Conservation (phyloP, 2,797 vertebrate genomes). For the Craterocephalus amniculus region DNA sequence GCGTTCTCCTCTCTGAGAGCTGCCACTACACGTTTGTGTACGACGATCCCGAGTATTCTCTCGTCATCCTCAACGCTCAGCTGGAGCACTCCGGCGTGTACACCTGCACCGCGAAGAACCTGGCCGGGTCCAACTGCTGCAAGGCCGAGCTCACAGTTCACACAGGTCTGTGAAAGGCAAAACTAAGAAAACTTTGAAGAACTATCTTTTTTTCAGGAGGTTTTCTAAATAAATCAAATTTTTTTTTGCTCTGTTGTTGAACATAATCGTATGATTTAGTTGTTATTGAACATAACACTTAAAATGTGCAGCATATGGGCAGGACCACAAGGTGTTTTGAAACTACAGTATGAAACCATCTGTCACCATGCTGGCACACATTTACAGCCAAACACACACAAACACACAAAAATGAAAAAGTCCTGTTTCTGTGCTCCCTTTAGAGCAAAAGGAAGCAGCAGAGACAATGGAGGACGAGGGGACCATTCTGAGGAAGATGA, state of each 20-base stretch:
- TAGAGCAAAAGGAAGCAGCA: conserved; percentile 76
- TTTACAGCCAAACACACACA: conserved; percentile 19
- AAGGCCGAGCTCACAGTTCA: conserved; percentile 92
- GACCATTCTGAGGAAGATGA: conserved; percentile 84
- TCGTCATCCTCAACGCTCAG: conserved; percentile 88
- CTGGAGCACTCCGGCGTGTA: conserved; percentile 89
- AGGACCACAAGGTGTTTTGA: conserved; percentile 51
- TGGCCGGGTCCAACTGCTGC: conserved; percentile 91
- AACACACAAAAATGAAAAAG: neutral
- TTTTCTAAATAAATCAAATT: neutral
- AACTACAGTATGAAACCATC: conserved; percentile 64
- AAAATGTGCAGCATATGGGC: conserved; percentile 54
- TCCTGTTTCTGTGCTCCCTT: conserved; percentile 18
- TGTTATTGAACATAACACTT: conserved; percentile 31
- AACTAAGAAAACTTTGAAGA: neutral
- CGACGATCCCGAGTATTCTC: conserved; percentile 91
- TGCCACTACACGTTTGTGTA: conserved; percentile 93
- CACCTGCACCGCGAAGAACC: conserved; percentile 91
- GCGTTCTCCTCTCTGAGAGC: conserved; percentile 88
- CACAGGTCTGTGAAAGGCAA: conserved; percentile 77
- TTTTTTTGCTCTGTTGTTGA: neutral
- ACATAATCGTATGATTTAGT: neutral
- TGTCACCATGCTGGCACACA: conserved; percentile 53
- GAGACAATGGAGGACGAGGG: conserved; percentile 87
- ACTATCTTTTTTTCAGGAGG: neutral